Conservation (phyloP, 2,797 vertebrate species). For the Sternotherus odoratus region DNA sequence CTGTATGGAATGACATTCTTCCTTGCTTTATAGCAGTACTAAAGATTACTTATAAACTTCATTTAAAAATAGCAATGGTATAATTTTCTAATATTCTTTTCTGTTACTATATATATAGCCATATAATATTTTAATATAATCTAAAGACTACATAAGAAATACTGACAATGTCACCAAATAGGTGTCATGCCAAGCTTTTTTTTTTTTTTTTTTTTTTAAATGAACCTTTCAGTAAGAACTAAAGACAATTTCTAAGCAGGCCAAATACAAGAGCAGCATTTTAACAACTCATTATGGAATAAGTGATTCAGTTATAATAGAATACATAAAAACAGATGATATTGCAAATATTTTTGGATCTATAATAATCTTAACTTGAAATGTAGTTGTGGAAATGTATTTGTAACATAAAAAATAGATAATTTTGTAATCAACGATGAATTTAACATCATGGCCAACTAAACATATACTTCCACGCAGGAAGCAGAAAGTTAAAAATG, state of each 20-base stretch:
- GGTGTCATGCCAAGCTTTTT: constrained; percentile 58
- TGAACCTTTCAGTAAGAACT: constrained; percentile 59
- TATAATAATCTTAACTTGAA: constrained; percentile 40
- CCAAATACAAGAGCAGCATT: constrained; percentile 57
- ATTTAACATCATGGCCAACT: constrained; percentile 65
- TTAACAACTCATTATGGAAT: constrained; percentile 30
- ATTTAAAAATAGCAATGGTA: neutral
- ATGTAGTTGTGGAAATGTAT: constrained; percentile 70
- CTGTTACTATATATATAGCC: neutral
- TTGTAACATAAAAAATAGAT: constrained; percentile 67
- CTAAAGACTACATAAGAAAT: constrained; percentile 62
- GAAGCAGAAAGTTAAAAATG: constrained; percentile 77
- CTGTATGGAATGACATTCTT: constrained; percentile 50
- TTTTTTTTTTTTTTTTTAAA: neutral
- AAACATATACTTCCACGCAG: constrained; percentile 58
- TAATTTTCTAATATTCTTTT: constrained; percentile 30
- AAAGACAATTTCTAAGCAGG: constrained; percentile 46
- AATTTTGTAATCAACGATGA: constrained; percentile 66
- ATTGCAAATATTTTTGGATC: constrained; percentile 40
- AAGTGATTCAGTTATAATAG: constrained; percentile 33
- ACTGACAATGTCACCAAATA: constrained; percentile 31
- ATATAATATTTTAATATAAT: constrained; percentile 47
- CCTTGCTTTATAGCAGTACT: constrained; percentile 66
- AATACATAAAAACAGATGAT: constrained; percentile 50
- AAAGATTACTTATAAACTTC: constrained; percentile 70